Evolutionary conservation across 2,888 invertebrate genomes (phyloP).

Genomic region (Hyppa rectilinea): DNA sequence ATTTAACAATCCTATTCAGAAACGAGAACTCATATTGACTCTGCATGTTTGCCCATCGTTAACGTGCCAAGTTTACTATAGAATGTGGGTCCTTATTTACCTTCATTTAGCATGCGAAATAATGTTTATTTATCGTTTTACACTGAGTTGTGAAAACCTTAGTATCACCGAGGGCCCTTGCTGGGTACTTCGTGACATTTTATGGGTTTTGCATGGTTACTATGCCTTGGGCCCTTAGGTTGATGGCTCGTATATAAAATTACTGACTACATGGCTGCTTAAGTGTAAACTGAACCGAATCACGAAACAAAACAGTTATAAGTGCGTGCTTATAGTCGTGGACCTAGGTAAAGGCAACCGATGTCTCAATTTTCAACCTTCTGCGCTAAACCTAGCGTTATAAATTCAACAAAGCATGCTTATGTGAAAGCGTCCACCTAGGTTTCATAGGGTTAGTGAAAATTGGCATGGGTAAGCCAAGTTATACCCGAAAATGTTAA

Average conservation of each 20-base stretch:
- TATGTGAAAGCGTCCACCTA: too few relatives aligned
- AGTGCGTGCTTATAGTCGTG: too few relatives aligned
- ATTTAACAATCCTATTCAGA: not conserved
- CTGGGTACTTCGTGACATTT: not conserved
- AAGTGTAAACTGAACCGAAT: not conserved
- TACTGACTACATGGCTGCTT: not conserved
- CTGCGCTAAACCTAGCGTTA: too few relatives aligned
- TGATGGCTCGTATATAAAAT: not conserved
- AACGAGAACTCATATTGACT: constrained; percentile 22
- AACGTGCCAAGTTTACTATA: constrained; percentile 27
- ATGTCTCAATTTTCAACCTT: too few relatives aligned
- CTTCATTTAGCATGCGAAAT: constrained; percentile 23
- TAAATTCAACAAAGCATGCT: too few relatives aligned
- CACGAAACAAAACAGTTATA: too few relatives aligned
- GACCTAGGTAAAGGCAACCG: too few relatives aligned
- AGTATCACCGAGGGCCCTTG: constrained; percentile 5
- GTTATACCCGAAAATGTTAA: too few relatives aligned
- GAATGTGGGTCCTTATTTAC: constrained; percentile 25
- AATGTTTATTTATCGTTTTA: constrained; percentile 5
- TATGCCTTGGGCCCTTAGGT: not conserved
- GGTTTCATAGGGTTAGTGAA: too few relatives aligned
- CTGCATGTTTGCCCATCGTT: constrained; percentile 32
- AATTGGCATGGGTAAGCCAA: too few relatives aligned
- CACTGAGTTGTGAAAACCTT: constrained; percentile 9
- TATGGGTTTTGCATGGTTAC: not conserved